phyloP scores from a whole-genome alignment of 2,888 invertebrate species.

The Synanthedon vespiformis region DNA sequence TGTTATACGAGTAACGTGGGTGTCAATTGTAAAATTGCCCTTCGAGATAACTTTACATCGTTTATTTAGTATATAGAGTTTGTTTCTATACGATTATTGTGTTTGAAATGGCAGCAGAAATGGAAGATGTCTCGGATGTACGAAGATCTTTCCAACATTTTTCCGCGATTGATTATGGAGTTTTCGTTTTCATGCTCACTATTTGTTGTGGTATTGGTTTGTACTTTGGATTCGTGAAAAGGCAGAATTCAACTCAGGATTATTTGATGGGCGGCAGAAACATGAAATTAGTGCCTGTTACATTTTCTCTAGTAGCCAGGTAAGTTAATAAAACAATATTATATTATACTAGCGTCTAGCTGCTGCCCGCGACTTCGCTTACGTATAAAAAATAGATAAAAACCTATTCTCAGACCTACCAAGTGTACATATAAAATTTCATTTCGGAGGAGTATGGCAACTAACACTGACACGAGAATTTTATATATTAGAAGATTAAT shows the following conservation, averaged over 20 bases:
- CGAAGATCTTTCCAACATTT: constrained; percentile 52
- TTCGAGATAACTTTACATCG: constrained; percentile 10
- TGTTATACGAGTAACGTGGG: constrained; percentile 36
- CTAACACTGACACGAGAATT: too few species aligned
- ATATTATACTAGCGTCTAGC: too few species aligned
- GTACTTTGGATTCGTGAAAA: constrained; percentile 81
- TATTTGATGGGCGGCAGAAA: constrained; percentile 85
- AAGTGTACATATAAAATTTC: too few species aligned
- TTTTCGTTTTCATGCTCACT: constrained; percentile 77
- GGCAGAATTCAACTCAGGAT: constrained; percentile 71
- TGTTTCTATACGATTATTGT: neutral
- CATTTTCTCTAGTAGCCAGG: constrained; percentile 86
- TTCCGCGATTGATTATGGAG: constrained; percentile 73
- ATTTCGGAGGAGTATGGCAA: too few species aligned
- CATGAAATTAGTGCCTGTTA: constrained; percentile 83
- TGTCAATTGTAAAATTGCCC: constrained; percentile 47
- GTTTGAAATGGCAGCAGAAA: constrained; percentile 7
- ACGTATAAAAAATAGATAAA: too few species aligned
- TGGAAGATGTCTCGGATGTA: constrained; percentile 28
- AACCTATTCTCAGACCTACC: too few species aligned
- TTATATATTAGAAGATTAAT: too few species aligned
- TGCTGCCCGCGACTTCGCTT: too few species aligned
- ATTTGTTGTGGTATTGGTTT: constrained; percentile 81
- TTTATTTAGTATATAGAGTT: neutral
- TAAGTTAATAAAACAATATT: constrained; percentile 16